phyloP scores from a whole-genome alignment of 2,797 vertebrate species.

The Lagocephalus sceleratus region DNA sequence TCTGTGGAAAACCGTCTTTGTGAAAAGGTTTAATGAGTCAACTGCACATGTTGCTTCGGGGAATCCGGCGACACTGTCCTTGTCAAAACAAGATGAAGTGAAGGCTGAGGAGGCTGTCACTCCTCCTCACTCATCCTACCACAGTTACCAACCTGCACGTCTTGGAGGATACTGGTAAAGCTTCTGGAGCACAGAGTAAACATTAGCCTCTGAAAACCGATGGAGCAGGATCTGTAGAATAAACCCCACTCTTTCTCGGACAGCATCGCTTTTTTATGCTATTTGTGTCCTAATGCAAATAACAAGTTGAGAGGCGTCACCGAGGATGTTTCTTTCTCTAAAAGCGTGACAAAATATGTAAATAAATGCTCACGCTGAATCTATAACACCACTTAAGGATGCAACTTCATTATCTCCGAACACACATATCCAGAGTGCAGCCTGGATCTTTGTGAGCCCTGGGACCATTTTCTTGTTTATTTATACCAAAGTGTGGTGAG shows the following conservation, averaged over 20 bases:
- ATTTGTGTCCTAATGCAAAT: background rate
- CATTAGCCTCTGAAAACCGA: conserved; percentile 5
- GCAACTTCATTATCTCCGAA: conserved; percentile 52
- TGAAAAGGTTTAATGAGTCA: conserved; percentile 64
- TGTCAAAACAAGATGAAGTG: conserved; percentile 54
- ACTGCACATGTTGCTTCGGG: conserved; percentile 55
- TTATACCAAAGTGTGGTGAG: conserved; percentile 56
- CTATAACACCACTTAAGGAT: conserved; percentile 21
- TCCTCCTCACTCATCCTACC: conserved; percentile 35
- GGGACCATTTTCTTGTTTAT: conserved; percentile 63
- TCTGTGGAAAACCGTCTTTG: conserved; percentile 18
- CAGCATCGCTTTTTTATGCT: background rate
- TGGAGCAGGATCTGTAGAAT: conserved; percentile 8
- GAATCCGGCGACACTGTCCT: conserved; percentile 54
- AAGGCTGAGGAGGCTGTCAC: conserved; percentile 39
- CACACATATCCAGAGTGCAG: conserved; percentile 43
- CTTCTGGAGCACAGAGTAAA: conserved; percentile 20
- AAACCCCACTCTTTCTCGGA: background rate
- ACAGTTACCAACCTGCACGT: conserved; percentile 33
- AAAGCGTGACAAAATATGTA: conserved; percentile 13
- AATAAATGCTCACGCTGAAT: conserved; percentile 24
- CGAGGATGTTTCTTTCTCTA: conserved; percentile 1
- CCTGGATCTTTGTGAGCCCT: conserved; percentile 57
- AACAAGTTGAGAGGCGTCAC: background rate
- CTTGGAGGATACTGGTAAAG: conserved; percentile 28